phyloP scores from a whole-genome alignment of 2,113 vertebrate genomes.

The Urocitellus parryii region DNA sequence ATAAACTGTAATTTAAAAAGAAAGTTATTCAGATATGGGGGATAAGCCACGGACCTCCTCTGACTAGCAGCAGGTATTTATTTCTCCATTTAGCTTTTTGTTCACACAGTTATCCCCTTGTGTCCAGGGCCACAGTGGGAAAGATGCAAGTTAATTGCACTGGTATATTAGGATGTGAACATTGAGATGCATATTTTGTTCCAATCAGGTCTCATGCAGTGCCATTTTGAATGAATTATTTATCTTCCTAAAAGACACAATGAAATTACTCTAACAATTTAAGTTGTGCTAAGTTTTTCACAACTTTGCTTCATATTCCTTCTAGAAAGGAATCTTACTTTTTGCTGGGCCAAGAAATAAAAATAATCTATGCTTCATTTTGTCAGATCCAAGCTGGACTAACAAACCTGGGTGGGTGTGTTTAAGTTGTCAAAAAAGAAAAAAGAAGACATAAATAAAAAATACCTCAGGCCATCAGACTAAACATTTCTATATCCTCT shows the following conservation, averaged over 20 bases:
- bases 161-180: background rate
- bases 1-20: slow-evolving; percentile 15
- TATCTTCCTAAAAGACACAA: background rate
- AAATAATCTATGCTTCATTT: slow-evolving; percentile 69
- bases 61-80: background rate
- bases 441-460: slow-evolving; percentile 82
- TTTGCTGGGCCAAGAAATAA: slow-evolving; percentile 33
- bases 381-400: slow-evolving; percentile 41
- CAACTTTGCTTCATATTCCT: background rate
- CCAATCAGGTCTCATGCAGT: background rate
- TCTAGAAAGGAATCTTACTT: background rate
- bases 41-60: background rate
- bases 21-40: background rate
- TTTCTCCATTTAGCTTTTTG: background rate
- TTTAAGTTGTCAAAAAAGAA: slow-evolving; percentile 77
- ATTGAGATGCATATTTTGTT: background rate
- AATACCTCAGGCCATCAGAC: slow-evolving; percentile 87
- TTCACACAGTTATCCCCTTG: background rate
- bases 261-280: background rate
- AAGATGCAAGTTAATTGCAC: background rate
- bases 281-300: background rate
- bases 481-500: slow-evolving; percentile 87
- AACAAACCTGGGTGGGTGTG: slow-evolving; percentile 58
- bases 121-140: background rate
- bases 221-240: background rate